Evolutionary conservation across 2,888 invertebrate genomes (phyloP).

Genomic region (Eupithecia dodoneata): DNA sequence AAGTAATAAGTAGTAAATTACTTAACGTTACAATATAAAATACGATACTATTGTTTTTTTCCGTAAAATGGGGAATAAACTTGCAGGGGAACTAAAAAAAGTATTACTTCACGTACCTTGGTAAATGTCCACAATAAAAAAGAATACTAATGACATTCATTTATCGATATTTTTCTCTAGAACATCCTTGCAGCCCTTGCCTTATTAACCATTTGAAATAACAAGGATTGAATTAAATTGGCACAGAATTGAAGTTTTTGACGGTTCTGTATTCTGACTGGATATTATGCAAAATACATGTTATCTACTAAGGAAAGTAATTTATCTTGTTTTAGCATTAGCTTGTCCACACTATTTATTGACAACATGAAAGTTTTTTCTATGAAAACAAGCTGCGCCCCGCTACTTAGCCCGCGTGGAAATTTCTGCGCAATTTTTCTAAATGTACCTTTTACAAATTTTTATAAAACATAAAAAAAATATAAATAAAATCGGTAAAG

Average conservation of each 20-base stretch:
- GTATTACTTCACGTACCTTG: not conserved
- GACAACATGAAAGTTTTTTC: not conserved
- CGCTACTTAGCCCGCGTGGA: too few relatives aligned
- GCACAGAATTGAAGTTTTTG: not conserved
- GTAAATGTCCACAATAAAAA: not conserved
- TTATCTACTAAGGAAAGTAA: not conserved
- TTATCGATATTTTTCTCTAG: not conserved
- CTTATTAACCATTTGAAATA: not conserved
- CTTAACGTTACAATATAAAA: conserved; percentile 6
- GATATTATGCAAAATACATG: not conserved
- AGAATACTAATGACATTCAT: not conserved
- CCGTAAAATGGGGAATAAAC: not conserved
- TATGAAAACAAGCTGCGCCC: not conserved
- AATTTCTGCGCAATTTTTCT: too few relatives aligned
- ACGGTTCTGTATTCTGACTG: not conserved
- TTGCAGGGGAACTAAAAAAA: not conserved
- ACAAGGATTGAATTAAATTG: not conserved
- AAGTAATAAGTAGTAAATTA: not conserved
- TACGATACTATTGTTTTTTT: not conserved
- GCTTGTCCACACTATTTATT: not conserved
- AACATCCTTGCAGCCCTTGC: not conserved
- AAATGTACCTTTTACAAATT: too few relatives aligned
- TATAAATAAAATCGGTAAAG: too few relatives aligned
- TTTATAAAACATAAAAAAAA: too few relatives aligned
- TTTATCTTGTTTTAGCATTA: not conserved